A percentile compares a stretch with the other conserved stretches of the same genome.
phyloP scores from a whole-genome alignment of 2,888 invertebrate genomes.

The Nemotelus nigrinus region DNA sequence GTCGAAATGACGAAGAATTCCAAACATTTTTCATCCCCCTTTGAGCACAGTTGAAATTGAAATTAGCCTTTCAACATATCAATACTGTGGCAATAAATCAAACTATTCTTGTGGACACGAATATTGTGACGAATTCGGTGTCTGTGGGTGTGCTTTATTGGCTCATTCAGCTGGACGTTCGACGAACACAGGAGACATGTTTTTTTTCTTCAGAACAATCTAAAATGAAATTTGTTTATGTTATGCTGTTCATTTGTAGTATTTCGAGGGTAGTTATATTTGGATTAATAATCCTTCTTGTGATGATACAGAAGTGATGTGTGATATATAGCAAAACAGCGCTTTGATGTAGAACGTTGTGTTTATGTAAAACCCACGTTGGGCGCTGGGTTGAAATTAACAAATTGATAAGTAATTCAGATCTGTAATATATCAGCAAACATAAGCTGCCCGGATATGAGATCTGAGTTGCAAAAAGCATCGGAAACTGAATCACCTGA shows the following conservation, averaged over 20 bases:
- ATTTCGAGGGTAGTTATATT: no score
- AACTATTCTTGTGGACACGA: constrained; percentile 34
- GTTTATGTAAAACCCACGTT: no score
- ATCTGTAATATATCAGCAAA: no score
- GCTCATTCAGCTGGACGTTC: constrained; percentile 11
- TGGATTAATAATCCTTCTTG: no score
- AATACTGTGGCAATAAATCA: constrained; percentile 38
- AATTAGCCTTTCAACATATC: constrained; percentile 41
- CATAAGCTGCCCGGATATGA: no score
- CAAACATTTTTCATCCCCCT: constrained; percentile 38
- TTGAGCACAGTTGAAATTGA: constrained; percentile 41
- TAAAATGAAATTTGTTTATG: constrained; percentile 37
- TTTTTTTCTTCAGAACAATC: not conserved
- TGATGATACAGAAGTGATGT: no score
- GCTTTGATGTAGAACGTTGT: no score
- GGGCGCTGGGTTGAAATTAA: no score
- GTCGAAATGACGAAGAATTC: constrained; percentile 16
- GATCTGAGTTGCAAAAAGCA: no score
- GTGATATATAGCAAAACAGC: no score
- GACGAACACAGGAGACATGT: not conserved
- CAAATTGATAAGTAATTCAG: no score
- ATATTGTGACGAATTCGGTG: constrained; percentile 32
- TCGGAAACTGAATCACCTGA: constrained; percentile 5
- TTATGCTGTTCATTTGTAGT: no score
- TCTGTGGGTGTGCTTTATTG: constrained; percentile 33